These are phyloP conservation scores for Burhinus oedicnemus DNA, from an alignment of 2,113 vertebrate species.

Conservation along the genomic window DNA sequence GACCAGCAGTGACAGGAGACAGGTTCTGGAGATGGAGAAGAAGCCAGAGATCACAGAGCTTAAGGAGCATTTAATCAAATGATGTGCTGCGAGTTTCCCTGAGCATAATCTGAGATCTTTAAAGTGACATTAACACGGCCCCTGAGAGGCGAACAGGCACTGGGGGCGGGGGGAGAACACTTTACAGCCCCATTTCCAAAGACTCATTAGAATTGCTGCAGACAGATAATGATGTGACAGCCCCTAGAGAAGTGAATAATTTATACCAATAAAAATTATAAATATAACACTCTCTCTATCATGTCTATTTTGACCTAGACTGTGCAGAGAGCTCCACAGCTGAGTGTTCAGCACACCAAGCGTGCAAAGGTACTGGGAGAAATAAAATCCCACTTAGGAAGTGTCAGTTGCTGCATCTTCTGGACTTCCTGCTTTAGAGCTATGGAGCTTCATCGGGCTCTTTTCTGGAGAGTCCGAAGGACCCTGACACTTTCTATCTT, in stretches of 20 bases:
- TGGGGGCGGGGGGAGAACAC: neutral
- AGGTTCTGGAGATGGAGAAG: neutral
- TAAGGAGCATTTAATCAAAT: neutral
- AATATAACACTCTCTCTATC: neutral
- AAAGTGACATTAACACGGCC: neutral
- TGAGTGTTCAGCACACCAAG: neutral
- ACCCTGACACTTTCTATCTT: neutral
- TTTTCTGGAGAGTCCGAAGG: neutral
- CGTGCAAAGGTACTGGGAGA: neutral
- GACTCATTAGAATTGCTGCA: neutral
- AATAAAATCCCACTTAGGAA: neutral
- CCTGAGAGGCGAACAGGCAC: neutral
- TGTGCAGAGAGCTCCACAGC: neutral
- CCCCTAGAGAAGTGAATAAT: neutral
- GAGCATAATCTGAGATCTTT: neutral
- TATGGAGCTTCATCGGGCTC: neutral
- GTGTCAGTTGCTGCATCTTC: accelerated
- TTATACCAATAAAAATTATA: neutral
- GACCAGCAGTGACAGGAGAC: neutral
- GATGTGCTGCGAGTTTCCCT: neutral
- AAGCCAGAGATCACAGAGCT: neutral
- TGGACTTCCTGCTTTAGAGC: neutral
- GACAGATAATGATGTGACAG: neutral
- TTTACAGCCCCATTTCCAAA: neutral
- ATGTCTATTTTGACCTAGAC: neutral